Evolutionary conservation across 2,888 invertebrate genomes (phyloP).

Genomic region (Cosmopolites sordidus): DNA sequence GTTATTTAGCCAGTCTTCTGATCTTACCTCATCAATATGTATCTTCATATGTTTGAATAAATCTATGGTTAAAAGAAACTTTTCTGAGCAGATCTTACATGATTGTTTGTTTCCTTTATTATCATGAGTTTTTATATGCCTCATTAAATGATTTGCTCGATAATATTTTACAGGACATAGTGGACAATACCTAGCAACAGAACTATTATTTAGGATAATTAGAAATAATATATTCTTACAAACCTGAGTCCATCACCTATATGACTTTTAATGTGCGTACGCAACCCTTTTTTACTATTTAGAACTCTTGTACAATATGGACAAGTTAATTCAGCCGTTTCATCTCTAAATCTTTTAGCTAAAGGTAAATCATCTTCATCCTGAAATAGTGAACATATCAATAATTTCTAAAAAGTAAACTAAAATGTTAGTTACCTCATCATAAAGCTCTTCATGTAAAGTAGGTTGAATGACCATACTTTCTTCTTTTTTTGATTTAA

Average conservation of each 20-base stretch:
- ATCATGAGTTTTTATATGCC: conserved; percentile 43
- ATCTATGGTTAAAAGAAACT: conserved; percentile 29
- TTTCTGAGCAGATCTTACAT: conserved; percentile 32
- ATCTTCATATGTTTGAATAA: conserved; percentile 31
- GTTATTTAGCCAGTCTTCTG: no score
- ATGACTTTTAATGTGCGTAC: conserved; percentile 42
- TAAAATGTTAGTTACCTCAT: conserved; percentile 20
- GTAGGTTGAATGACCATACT: conserved; percentile 38
- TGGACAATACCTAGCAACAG: conserved; percentile 35
- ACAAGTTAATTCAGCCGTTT: conserved; percentile 34
- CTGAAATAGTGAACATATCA: conserved; percentile 4
- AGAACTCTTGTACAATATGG: conserved; percentile 41
- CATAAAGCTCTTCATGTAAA: conserved; percentile 30
- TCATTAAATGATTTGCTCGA: conserved; percentile 42
- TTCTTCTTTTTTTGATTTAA: conserved; percentile 31
- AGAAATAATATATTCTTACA: neutral
- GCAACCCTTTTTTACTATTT: conserved; percentile 41
- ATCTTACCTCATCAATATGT: conserved; percentile 28
- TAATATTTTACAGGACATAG: conserved; percentile 43
- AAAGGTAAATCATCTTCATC: conserved; percentile 35
- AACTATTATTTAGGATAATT: neutral
- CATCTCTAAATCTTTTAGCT: conserved; percentile 19
- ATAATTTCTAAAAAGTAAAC: neutral
- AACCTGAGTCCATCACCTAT: conserved; percentile 41
- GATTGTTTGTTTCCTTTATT: conserved; percentile 31